A percentile compares a stretch with the other conserved stretches of the same genome.
These are phyloP conservation scores for Portevinia maculata DNA, from an alignment of 2,888 invertebrate species.

Conservation along the genomic window DNA sequence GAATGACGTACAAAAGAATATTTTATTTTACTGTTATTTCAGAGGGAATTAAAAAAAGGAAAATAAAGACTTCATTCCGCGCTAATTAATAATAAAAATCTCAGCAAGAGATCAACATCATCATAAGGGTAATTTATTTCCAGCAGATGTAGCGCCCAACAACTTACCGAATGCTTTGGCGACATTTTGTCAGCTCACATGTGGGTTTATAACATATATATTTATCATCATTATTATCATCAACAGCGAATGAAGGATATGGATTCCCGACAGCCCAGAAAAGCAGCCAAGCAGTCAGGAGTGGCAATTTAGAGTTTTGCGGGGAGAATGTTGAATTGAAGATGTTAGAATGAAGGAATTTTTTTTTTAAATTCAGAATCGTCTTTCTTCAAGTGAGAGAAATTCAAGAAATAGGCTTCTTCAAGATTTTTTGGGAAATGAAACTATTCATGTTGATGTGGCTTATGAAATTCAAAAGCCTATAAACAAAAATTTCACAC, in stretches of 20 bases:
- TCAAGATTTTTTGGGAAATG: too few relatives aligned
- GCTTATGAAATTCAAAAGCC: too few relatives aligned
- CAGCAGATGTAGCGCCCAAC: conserved; percentile 38
- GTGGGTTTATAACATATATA: conserved; percentile 31
- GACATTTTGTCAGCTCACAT: conserved; percentile 67
- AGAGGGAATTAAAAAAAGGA: background rate
- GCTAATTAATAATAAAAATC: conserved; percentile 74
- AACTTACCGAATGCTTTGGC: conserved; percentile 32
- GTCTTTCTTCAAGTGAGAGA: too few relatives aligned
- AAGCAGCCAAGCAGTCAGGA: too few relatives aligned
- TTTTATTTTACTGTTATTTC: conserved; percentile 10
- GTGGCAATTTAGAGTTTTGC: too few relatives aligned
- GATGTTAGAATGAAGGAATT: too few relatives aligned
- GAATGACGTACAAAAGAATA: conserved; percentile 11
- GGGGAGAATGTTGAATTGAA: too few relatives aligned
- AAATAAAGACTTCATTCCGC: conserved; percentile 29
- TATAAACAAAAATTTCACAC: too few relatives aligned
- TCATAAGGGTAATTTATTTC: conserved; percentile 72
- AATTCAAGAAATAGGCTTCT: too few relatives aligned
- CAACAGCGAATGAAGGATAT: conserved; percentile 15
- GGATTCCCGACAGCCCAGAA: background rate
- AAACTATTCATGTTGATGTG: too few relatives aligned
- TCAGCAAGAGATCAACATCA: conserved; percentile 72
- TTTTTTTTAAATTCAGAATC: too few relatives aligned
- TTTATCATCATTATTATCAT: conserved; percentile 64